These are phyloP conservation scores for Oenanthe oenanthe DNA, from an alignment of 2,113 vertebrate species.

Conservation along the genomic window DNA sequence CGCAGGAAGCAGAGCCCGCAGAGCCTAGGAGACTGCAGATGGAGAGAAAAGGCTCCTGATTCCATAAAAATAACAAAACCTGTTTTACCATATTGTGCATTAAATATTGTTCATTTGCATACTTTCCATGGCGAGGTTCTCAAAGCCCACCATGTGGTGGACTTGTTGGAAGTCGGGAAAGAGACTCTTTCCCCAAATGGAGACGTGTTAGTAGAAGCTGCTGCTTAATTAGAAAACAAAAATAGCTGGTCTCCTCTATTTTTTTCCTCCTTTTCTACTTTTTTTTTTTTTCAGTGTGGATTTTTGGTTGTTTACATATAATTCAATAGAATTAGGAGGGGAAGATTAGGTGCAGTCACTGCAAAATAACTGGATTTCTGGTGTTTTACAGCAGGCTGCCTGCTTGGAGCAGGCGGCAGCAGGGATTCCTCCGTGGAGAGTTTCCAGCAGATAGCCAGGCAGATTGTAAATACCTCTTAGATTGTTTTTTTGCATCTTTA, in stretches of 20 bases:
- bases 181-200: conserved; percentile 51
- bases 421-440: not conserved
- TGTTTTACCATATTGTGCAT: conserved; percentile 67
- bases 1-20: not conserved
- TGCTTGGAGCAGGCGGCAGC: conserved; percentile 6
- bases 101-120: conserved; percentile 72
- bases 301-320: not conserved
- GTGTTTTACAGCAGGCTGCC: conserved; percentile 21
- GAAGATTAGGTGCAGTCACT: not conserved
- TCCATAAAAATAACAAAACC: conserved; percentile 68
- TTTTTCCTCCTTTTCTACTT: not conserved
- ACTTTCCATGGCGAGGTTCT: conserved; percentile 47
- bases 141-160: conserved; percentile 68
- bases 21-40: conserved; percentile 62
- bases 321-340: not conserved
- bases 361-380: not conserved
- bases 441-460: conserved; percentile 45
- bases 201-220: conserved; percentile 59
- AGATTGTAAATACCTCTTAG: conserved; percentile 10
- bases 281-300: not conserved
- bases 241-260: conserved; percentile 10
- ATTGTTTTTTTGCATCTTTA: not conserved
- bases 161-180: conserved; percentile 54
- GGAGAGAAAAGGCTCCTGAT: conserved; percentile 70
- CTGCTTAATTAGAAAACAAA: conserved; percentile 62